These are phyloP conservation scores for Pangasius larnaudii DNA, from an alignment of 2,797 vertebrate species.

Conservation along the genomic window DNA sequence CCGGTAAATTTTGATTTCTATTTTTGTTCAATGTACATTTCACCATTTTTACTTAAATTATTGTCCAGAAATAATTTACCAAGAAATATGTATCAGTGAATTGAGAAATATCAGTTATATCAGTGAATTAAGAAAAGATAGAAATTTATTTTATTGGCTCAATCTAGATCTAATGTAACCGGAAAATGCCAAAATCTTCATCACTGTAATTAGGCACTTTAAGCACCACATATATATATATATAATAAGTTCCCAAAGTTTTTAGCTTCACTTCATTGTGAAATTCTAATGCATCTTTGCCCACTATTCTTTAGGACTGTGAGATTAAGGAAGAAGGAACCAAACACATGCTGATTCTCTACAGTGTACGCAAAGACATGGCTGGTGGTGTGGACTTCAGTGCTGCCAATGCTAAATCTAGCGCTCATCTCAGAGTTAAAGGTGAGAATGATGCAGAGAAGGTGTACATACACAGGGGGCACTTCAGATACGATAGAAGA, in stretches of 20 bases:
- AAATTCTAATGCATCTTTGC: not conserved
- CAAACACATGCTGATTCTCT: constrained; percentile 85
- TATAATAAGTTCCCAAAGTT: too few relatives aligned
- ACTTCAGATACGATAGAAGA: not conserved
- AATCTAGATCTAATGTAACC: not conserved
- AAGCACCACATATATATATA: not conserved
- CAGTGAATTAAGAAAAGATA: not conserved
- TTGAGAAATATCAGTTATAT: not conserved
- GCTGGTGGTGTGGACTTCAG: constrained; percentile 90
- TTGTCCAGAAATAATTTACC: not conserved
- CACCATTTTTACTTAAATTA: not conserved
- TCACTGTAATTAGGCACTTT: not conserved
- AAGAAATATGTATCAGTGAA: not conserved
- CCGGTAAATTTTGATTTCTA: constrained; percentile 74
- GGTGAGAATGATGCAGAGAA: constrained; percentile 73
- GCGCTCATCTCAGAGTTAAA: constrained; percentile 95
- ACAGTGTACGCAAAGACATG: constrained; percentile 88
- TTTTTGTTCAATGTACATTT: not conserved
- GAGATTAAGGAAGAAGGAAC: constrained; percentile 94
- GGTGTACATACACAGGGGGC: not conserved
- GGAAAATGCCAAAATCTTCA: not conserved
- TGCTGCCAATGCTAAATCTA: constrained; percentile 92
- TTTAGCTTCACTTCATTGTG: not conserved
- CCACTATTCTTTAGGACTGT: constrained; percentile 80
- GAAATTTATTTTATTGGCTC: not conserved